Base-by-base conservation (phyloP, 2,888 invertebrate genomes). In the Scaptodrosophila latifasciaeformis region DNA sequence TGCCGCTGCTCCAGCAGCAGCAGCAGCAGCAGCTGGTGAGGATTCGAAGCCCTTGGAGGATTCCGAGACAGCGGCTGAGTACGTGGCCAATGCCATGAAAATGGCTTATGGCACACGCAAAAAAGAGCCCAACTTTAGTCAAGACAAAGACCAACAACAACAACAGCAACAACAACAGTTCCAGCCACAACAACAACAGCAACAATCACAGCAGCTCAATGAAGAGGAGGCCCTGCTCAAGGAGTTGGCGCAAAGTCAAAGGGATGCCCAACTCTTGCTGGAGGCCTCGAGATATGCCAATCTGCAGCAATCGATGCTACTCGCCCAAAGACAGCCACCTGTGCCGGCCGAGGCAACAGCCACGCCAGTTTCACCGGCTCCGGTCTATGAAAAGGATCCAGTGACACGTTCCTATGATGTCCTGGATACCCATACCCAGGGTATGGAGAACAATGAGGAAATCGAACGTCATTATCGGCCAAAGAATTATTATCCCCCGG, bases 51-150 rank as follows among this genome's bases (percentile, higher is more conserved):
- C 69, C 1, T 45, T 83, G 27, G 84, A 84, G 44, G 83, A 85
- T 19, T 69, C 83, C 1, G 77, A 82, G 56, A 82, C 86, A 7
- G 86, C 86, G 1, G 85, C 84, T 18, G 86, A 86, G 52, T 86
- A 86, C 59, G 86, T 86, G 51, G 80, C 79, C 12, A 86, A 85
- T 53, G 86, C 86, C 42, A 80, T 86, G 66, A 77, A 85, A 59
- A 54, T 84, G 68, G 81, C 81, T 4, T 85, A 84, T 54, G 81
- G 82, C 40, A 58, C 69, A 2, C 70, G 83, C 2, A 50, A 79
- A 5, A 71, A 67, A 24, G 81, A 69, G 12, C 65, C 59, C 34
- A 54, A 40, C 7, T 17, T 18, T 1, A 40, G 44, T n/a, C 35
- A 43, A 5, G 43, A 46, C 3, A 48, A 56, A 6, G 19, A 57